Percentiles rank a stretch among this genome's conserved stretches.
phyloP scores from a whole-genome alignment of 2,888 invertebrate species.

The Slavum lentiscoides region DNA sequence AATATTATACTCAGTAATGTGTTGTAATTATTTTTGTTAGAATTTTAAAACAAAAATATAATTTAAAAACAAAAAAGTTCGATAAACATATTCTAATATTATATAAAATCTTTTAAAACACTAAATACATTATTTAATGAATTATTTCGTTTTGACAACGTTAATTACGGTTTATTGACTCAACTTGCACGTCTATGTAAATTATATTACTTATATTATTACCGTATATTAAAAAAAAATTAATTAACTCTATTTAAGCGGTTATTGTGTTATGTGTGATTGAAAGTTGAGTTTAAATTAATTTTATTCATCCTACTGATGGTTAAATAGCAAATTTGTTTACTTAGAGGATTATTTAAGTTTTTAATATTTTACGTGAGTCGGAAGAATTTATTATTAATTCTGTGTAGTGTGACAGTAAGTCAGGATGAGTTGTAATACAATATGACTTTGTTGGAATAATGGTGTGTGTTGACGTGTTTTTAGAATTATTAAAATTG shows the following conservation, averaged over 20 bases:
- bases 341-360: neutral
- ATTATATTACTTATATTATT: no score
- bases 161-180: no score
- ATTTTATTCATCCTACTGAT: neutral
- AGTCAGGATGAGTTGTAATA: neutral
- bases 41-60: no score
- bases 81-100: neutral
- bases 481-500: no score
- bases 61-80: no score
- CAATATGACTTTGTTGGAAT: neutral
- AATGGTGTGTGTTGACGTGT: no score
- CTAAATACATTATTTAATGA: no score
- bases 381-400: neutral
- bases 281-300: neutral
- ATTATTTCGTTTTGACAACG: no score
- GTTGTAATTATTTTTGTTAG: neutral
- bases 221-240: no score
- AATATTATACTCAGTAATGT: no score
- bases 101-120: neutral
- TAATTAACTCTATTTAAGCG: neutral
- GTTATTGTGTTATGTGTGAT: neutral
- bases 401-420: neutral
- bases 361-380: slow-evolving; percentile 20
- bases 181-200: no score
- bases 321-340: neutral